These are phyloP conservation scores for Lophura nycthemera DNA, from an alignment of 2,113 vertebrate genomes.

Conservation along the genomic window DNA sequence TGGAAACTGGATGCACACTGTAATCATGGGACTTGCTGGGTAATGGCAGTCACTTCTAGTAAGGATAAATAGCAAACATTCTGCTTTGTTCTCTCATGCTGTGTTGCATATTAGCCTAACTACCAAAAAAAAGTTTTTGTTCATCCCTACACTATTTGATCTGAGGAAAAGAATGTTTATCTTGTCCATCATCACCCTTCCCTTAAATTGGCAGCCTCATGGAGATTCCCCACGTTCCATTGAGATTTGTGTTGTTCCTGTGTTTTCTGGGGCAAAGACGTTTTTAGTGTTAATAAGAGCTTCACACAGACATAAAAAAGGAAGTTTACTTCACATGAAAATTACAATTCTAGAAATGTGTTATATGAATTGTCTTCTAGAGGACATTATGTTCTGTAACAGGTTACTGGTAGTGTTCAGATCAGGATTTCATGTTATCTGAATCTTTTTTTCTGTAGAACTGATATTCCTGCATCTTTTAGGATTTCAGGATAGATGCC, in stretches of 20 bases:
- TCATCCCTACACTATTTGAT: not conserved
- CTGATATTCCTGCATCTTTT: not conserved
- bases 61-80: fast-evolving
- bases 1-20: fast-evolving
- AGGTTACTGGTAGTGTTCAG: not conserved
- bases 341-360: slow-evolving; percentile 12
- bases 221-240: not conserved
- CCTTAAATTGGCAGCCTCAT: not conserved
- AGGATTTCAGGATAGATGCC: not conserved
- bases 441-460: not conserved
- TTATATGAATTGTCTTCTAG: slow-evolving; percentile 18
- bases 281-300: not conserved
- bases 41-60: not conserved
- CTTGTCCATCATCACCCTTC: not conserved
- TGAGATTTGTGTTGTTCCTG: not conserved
- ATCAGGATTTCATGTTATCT: not conserved
- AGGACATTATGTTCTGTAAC: not conserved
- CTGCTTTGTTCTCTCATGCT: fast-evolving
- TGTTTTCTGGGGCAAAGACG: not conserved
- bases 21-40: fast-evolving
- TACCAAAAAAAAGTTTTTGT: not conserved
- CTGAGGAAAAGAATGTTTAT: not conserved
- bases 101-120: not conserved
- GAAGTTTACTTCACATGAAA: slow-evolving; percentile 20
- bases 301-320: not conserved